A percentile compares a stretch with the other conserved stretches of the same genome.
Evolutionary conservation across 2,797 vertebrate genomes (phyloP).

Genomic region (Phalloptychus januarius): DNA sequence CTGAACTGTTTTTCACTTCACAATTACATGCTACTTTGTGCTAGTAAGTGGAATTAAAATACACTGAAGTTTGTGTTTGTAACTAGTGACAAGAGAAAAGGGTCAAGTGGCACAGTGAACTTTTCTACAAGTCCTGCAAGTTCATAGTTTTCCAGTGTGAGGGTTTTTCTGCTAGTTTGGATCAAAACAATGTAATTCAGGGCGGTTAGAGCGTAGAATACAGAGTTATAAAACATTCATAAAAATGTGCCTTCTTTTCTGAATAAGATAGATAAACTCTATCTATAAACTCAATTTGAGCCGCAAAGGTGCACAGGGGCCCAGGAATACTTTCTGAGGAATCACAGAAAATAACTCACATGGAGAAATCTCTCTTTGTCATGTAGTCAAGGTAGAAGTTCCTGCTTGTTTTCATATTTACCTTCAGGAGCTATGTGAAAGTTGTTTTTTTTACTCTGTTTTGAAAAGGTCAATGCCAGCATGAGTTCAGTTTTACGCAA

Average conservation of each 20-base stretch:
- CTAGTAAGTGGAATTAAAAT: not conserved
- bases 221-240: not conserved
- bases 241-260: not conserved
- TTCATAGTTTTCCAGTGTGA: not conserved
- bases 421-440: not conserved
- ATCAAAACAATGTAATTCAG: not conserved
- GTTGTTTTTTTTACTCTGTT: not conserved
- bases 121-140: not conserved
- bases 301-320: not conserved
- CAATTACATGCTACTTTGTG: not conserved
- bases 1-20: not conserved
- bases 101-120: not conserved
- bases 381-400: not conserved
- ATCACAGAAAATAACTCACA: not conserved
- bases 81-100: not conserved
- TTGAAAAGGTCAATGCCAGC: not conserved
- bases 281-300: not conserved
- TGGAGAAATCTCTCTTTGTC: not conserved
- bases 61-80: not conserved
- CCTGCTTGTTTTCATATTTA: not conserved
- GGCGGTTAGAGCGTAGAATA: not conserved
- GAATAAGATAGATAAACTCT: no score
- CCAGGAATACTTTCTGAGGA: not conserved
- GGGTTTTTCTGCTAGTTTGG: not conserved
- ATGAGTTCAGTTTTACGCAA: not conserved